These are phyloP conservation scores for Xanthorhoe designata DNA, from an alignment of 2,888 invertebrate species.

Conservation along the genomic window DNA sequence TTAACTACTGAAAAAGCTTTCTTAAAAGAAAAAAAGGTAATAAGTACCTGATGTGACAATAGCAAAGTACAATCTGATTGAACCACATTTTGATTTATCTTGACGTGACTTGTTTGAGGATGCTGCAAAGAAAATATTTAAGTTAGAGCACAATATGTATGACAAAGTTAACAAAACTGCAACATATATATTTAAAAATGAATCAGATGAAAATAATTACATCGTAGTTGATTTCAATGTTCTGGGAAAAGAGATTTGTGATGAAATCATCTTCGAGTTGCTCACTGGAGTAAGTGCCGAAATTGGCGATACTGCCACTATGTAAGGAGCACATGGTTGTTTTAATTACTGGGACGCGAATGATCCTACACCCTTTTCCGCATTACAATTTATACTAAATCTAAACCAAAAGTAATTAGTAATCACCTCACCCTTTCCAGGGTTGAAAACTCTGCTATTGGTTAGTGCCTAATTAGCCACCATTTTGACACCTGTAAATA, in stretches of 20 bases:
- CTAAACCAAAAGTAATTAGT: constrained; percentile 45
- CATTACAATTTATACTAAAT: constrained; percentile 47
- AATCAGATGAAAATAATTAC: constrained; percentile 9
- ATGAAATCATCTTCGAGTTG: constrained; percentile 30
- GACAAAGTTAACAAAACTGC: background rate
- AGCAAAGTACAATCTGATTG: constrained; percentile 7
- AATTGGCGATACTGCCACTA: constrained; percentile 37
- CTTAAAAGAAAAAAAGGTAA: background rate
- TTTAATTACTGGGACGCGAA: constrained; percentile 50
- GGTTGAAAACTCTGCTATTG: constrained; percentile 35
- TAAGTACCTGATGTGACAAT: constrained; percentile 20
- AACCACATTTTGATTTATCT: constrained; percentile 21
- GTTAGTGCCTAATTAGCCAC: constrained; percentile 32
- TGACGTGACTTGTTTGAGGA: background rate
- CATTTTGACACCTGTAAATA: constrained; percentile 37
- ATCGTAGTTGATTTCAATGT: constrained; percentile 18
- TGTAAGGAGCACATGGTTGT: constrained; percentile 49
- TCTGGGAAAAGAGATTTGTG: constrained; percentile 28
- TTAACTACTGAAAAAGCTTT: background rate
- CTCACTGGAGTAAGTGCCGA: constrained; percentile 20
- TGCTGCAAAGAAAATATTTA: constrained; percentile 20
- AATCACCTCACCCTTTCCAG: constrained; percentile 48
- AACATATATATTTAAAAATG: background rate
- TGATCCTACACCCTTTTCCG: constrained; percentile 41
- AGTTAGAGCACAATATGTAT: background rate